Base-by-base conservation (phyloP, 1,140 invertebrate genomes). In the Helicorthomorpha holstii region DNA sequence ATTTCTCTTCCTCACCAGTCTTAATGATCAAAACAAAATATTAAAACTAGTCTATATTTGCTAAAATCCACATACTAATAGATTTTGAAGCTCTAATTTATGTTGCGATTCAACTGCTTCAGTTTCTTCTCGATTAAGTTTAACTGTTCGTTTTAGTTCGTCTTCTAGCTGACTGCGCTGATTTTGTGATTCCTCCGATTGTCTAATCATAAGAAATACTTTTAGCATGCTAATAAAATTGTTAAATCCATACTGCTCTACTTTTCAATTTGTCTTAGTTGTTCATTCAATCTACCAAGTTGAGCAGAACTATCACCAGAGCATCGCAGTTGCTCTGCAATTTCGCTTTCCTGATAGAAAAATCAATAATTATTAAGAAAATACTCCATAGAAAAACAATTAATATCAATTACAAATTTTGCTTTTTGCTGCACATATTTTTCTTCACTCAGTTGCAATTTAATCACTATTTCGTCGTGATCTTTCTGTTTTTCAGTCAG, bases 331-430 rank as follows among this genome's bases (percentile, higher is more conserved):
- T 57, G 50, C 19, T 53, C 48, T 24, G 34, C 51, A 1, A 48
- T 70, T 12, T 64, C 58, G 27, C 66, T 66, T 61, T 68, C 63
- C 53, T 71, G 53, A 7, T 7, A 34, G n/a, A n/a, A n/a, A n/a
- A n/a, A n/a, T n/a, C n/a, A n/a, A n/a, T n/a, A n/a, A n/a, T n/a
- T n/a, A n/a, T n/a, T n/a, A n/a, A n/a, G n/a, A n/a, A n/a, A n/a
- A n/a, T n/a, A n/a, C n/a, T n/a, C n/a, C n/a, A n/a, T n/a, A n/a
- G n/a, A n/a, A n/a, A n/a, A n/a, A n/a, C n/a, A n/a, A n/a, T n/a
- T n/a, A n/a, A n/a, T n/a, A n/a, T n/a, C n/a, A n/a, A n/a, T n/a
- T n/a, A n/a, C n/a, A n/a, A n/a, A n/a, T n/a, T n/a, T n/a, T n/a
- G n/a, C n/a, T n/a, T n/a, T n/a, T n/a, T n/a, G n/a, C n/a, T n/a